These are phyloP conservation scores for Buathra laborator DNA, from an alignment of 2,888 invertebrate genomes.

Conservation along the genomic window DNA sequence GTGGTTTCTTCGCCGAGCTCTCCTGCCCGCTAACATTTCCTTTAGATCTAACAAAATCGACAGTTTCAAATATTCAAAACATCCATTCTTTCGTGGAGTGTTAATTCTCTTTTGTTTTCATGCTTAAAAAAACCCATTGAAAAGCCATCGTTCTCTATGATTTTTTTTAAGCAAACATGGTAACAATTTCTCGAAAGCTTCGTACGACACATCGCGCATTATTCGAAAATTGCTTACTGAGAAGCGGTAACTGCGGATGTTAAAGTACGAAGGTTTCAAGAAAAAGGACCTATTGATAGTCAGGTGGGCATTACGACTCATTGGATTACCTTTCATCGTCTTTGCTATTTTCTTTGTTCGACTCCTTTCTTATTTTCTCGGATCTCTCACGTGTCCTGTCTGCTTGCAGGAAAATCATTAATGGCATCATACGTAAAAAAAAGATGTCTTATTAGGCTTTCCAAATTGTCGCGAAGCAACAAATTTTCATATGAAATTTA, in stretches of 20 bases:
- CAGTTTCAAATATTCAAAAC: slow-evolving; percentile 72
- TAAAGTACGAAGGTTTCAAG: slow-evolving; percentile 14
- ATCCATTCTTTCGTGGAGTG: slow-evolving; percentile 32
- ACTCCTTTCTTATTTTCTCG: slow-evolving; percentile 81
- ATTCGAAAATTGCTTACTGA: background rate
- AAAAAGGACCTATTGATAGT: slow-evolving; percentile 15
- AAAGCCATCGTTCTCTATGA: background rate
- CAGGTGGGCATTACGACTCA: slow-evolving; percentile 10
- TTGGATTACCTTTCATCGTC: slow-evolving; percentile 81
- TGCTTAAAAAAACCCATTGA: background rate
- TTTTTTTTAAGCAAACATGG: background rate
- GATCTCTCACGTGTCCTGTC: slow-evolving; percentile 81
- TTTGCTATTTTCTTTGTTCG: slow-evolving; percentile 79
- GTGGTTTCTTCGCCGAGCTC: slow-evolving; percentile 73
- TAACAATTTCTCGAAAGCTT: slow-evolving; percentile 16
- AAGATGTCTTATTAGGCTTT: background rate
- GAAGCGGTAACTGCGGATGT: background rate
- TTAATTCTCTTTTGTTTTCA: slow-evolving; percentile 7
- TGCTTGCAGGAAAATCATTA: slow-evolving; percentile 73
- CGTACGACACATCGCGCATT: background rate
- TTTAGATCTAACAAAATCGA: slow-evolving; percentile 82
- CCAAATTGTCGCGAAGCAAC: slow-evolving; percentile 6
- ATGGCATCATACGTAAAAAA: slow-evolving; percentile 36
- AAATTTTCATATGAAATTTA: slow-evolving; percentile 22
- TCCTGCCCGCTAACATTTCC: slow-evolving; percentile 81